phyloP scores from a whole-genome alignment of 2,113 vertebrate species.

The Willisornis vidua region DNA sequence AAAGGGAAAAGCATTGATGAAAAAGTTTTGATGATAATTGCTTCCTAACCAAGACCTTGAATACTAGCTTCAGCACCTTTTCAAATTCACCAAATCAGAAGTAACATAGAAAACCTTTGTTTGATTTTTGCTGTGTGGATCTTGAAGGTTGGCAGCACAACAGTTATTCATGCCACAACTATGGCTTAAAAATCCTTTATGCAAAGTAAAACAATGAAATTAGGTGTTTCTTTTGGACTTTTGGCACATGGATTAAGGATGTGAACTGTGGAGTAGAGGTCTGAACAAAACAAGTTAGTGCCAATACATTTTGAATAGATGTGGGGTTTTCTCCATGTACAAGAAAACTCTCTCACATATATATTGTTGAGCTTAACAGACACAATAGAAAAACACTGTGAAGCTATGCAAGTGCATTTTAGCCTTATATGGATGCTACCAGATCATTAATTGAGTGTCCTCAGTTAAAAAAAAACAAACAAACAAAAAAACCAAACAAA shows the following conservation, averaged over 20 bases:
- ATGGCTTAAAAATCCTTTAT: not conserved
- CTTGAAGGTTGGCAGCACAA: not conserved
- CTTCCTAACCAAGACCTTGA: conserved; percentile 25
- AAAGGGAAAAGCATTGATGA: not conserved
- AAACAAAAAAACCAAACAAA: not conserved
- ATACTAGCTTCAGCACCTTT: conserved; percentile 41
- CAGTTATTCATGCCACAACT: not conserved
- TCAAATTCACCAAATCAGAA: conserved; percentile 27
- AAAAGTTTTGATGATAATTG: conserved; percentile 5
- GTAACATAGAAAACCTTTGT: conserved; percentile 35
- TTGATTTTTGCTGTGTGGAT: not conserved
- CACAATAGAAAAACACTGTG: not conserved
- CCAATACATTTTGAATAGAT: not conserved
- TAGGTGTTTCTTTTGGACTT: not conserved
- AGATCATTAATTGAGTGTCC: not conserved
- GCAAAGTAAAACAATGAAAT: not conserved
- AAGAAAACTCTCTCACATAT: not conserved
- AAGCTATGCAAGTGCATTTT: not conserved
- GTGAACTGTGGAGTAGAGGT: not conserved
- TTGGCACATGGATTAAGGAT: not conserved
- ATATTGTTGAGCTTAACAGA: not conserved
- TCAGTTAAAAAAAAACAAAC: too few species aligned
- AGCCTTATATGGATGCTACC: not conserved
- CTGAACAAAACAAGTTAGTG: not conserved
- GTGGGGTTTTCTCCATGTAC: fast-evolving